These are phyloP conservation scores for Dermolepida albohirtum DNA, from an alignment of 2,888 invertebrate genomes.

Conservation along the genomic window DNA sequence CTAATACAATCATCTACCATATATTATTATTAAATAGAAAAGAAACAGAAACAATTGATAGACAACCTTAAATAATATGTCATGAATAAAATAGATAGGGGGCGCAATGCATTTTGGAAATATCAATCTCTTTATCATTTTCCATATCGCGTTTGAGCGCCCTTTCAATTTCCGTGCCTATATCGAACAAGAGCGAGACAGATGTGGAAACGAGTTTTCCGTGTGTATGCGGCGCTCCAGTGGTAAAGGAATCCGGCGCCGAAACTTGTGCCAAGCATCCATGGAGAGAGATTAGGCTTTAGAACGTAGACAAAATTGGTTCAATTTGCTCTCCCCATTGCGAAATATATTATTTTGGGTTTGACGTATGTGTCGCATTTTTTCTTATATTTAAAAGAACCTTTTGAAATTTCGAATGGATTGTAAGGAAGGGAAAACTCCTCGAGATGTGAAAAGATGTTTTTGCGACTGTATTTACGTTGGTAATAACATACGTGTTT, in stretches of 20 bases:
- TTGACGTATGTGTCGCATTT: constrained; percentile 39
- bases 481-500: no score
- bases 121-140: constrained; percentile 50
- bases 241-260: constrained; percentile 32
- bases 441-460: no score
- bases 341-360: constrained; percentile 42
- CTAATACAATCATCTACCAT: no score
- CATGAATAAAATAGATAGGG: constrained; percentile 35
- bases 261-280: constrained; percentile 15
- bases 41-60: constrained; percentile 14
- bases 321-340: constrained; percentile 44
- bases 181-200: constrained; percentile 40
- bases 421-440: no score
- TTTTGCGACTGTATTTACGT: no score
- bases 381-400: constrained; percentile 30
- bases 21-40: not conserved
- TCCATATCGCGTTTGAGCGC: constrained; percentile 50
- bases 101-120: constrained; percentile 37
- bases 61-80: constrained; percentile 33
- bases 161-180: constrained; percentile 51
- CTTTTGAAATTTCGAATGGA: constrained; percentile 12
- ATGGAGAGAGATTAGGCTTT: constrained; percentile 43
- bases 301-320: constrained; percentile 45
- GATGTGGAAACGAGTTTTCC: constrained; percentile 23
- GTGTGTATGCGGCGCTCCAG: constrained; percentile 11